Evolutionary conservation across 2,113 vertebrate genomes (phyloP).

Genomic region (Epinephelus cyanopodus): DNA sequence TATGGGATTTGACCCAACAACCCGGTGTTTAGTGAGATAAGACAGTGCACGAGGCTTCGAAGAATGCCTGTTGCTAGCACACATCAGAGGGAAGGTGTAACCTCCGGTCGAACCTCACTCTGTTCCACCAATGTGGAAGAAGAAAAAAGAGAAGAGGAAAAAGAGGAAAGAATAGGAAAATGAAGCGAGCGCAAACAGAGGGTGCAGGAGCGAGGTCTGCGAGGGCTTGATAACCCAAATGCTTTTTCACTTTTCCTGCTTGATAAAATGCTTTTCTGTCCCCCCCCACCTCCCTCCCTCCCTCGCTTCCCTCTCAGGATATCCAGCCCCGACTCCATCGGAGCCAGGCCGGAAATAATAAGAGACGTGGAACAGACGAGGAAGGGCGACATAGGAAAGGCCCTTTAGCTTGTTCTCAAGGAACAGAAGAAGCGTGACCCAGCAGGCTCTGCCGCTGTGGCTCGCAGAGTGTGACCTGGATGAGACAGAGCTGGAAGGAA

Average conservation of each 20-base stretch:
- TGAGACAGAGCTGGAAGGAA: conserved; percentile 1
- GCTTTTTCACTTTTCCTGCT: conserved; percentile 78
- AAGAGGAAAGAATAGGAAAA: conserved; percentile 51
- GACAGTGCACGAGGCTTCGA: not conserved
- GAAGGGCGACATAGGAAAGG: conserved; percentile 82
- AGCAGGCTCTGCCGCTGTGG: conserved; percentile 9
- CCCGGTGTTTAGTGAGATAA: conserved; percentile 12
- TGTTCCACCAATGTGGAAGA: conserved; percentile 44
- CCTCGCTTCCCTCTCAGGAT: conserved; percentile 73
- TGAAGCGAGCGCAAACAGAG: conserved; percentile 46
- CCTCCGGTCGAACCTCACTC: conserved; percentile 36
- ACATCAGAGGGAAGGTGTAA: conserved; percentile 36
- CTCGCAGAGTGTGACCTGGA: not conserved
- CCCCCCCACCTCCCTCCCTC: not conserved
- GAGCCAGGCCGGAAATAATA: conserved; percentile 88
- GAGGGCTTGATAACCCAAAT: conserved; percentile 59
- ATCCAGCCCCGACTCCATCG: conserved; percentile 78
- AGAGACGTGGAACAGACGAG: conserved; percentile 83
- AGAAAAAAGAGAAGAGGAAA: conserved; percentile 7
- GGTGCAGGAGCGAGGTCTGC: conserved; percentile 50
- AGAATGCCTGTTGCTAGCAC: conserved; percentile 15
- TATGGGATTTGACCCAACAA: conserved; percentile 30
- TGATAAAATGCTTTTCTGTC: conserved; percentile 61
- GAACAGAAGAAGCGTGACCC: conserved; percentile 76
- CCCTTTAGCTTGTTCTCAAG: conserved; percentile 81